These are phyloP conservation scores for Brachyptera putata DNA, from an alignment of 2,888 invertebrate genomes.

Conservation along the genomic window DNA sequence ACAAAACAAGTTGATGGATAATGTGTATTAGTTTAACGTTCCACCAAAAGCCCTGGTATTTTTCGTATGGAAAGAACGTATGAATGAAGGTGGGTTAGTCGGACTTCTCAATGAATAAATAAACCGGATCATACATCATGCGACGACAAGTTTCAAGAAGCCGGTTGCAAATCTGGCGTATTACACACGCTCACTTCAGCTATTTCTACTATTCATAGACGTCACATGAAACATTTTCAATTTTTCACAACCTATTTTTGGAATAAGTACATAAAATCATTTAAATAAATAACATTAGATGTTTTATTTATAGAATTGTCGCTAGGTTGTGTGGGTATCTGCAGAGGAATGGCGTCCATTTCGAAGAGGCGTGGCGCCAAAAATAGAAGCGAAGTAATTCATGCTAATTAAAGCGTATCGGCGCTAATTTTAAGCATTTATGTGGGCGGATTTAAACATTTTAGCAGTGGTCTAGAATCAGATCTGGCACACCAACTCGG, in stretches of 20 bases:
- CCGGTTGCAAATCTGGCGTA: not conserved
- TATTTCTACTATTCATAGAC: not conserved
- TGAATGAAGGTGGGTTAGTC: too few species aligned
- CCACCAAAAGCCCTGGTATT: too few species aligned
- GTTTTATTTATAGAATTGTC: not conserved
- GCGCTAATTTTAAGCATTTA: conserved; percentile 15
- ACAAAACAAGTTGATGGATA: too few species aligned
- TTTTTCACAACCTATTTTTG: not conserved
- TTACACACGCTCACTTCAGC: not conserved
- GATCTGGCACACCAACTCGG: too few species aligned
- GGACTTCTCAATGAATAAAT: too few species aligned
- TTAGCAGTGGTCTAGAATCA: conserved; percentile 3
- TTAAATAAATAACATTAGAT: not conserved
- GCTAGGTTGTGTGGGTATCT: conserved; percentile 7
- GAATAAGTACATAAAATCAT: not conserved
- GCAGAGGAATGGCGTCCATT: not conserved
- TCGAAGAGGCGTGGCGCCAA: not conserved
- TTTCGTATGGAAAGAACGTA: too few species aligned
- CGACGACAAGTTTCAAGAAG: too few species aligned
- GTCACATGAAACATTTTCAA: not conserved
- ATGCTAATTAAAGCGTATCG: conserved; percentile 18
- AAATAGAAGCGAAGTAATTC: not conserved
- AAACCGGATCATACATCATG: not conserved
- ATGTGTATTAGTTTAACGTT: too few species aligned
- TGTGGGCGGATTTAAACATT: not conserved